These are phyloP conservation scores for Agonopterix heracliana DNA, from an alignment of 2,888 invertebrate species.

Conservation along the genomic window DNA sequence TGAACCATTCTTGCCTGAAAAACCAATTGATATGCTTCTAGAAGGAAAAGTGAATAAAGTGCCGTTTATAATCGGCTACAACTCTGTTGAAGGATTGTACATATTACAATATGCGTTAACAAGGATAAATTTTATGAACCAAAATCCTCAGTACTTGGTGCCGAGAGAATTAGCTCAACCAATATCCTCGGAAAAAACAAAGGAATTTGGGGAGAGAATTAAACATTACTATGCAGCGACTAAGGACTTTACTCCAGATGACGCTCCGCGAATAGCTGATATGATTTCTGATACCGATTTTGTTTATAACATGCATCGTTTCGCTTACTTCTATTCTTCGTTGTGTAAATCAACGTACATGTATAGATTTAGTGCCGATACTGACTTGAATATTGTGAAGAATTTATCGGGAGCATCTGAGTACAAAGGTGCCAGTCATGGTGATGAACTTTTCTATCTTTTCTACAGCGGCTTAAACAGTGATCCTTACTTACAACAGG, in stretches of 20 bases:
- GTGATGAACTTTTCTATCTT: conserved; percentile 63
- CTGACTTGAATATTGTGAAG: conserved; percentile 47
- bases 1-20: conserved; percentile 28
- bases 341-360: neutral
- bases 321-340: conserved; percentile 17
- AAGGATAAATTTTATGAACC: conserved; percentile 25
- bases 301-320: conserved; percentile 22
- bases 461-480: conserved; percentile 45
- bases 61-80: conserved; percentile 34
- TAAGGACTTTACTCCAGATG: conserved; percentile 19
- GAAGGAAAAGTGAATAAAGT: conserved; percentile 23
- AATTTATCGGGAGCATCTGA: conserved; percentile 17
- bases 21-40: conserved; percentile 25
- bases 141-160: conserved; percentile 23
- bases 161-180: conserved; percentile 24
- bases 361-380: conserved; percentile 16
- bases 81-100: conserved; percentile 31
- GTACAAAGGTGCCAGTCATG: conserved; percentile 56
- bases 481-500: conserved; percentile 29
- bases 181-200: conserved; percentile 14
- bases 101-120: conserved; percentile 16
- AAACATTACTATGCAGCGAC: conserved; percentile 26
- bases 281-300: conserved; percentile 23
- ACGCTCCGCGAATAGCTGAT: conserved; percentile 14
- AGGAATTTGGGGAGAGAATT: conserved; percentile 22